Conservation (phyloP, 2,113 vertebrate species). For the Porphyrio hochstetteri region DNA sequence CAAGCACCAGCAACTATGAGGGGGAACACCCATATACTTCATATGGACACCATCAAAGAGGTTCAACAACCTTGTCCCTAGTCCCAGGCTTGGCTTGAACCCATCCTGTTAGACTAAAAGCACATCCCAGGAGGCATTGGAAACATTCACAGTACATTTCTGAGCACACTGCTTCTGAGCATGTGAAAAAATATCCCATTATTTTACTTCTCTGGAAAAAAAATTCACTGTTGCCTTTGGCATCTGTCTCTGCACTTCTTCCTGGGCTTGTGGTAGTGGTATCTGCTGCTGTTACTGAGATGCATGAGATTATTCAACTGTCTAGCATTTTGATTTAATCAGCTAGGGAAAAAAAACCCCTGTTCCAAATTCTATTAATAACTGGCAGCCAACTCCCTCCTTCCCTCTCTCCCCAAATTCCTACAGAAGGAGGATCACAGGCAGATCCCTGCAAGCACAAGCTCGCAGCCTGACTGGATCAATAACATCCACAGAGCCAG, state of each 20-base stretch:
- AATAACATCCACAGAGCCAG: conserved; percentile 59
- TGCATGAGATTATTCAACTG: conserved; percentile 34
- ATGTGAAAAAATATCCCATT: neutral
- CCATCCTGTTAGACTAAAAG: neutral
- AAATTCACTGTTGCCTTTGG: neutral
- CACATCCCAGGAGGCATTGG: neutral
- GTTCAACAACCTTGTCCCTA: neutral
- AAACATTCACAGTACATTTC: neutral
- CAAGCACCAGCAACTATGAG: neutral
- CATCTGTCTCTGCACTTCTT: neutral
- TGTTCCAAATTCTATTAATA: conserved; percentile 56
- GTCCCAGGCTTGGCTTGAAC: neutral
- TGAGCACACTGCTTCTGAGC: neutral
- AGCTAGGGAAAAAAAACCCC: neutral
- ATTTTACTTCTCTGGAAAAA: neutral
- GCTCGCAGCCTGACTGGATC: conserved; percentile 58
- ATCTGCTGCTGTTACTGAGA: conserved; percentile 13
- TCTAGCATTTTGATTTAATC: conserved; percentile 61
- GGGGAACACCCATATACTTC: neutral
- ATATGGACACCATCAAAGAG: neutral
- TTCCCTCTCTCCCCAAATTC: neutral
- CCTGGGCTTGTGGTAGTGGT: neutral
- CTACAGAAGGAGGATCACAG: conserved; percentile 31
- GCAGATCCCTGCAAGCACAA: conserved; percentile 26
- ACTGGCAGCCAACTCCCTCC: neutral